Evolutionary conservation across 2,797 vertebrate genomes (phyloP).

Genomic region (Anguilla marmorata): DNA sequence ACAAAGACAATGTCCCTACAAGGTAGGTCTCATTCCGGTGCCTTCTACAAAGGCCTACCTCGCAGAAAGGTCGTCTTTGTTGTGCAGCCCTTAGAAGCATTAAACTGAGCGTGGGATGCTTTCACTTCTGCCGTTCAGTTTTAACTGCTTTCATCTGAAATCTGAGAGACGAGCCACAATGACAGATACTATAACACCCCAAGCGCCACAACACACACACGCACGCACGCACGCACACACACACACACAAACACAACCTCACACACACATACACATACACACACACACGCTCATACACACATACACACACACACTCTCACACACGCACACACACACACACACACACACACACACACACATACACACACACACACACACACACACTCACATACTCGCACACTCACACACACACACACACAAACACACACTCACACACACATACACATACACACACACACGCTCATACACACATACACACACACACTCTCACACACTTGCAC

Average conservation of each 20-base stretch:
- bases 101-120: not conserved
- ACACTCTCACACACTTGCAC: not conserved
- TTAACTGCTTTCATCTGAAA: not conserved
- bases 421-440: not conserved
- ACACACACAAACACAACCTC: not conserved
- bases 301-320: not conserved
- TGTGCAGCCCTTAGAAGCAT: not conserved
- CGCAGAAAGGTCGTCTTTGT: not conserved
- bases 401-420: not conserved
- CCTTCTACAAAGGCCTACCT: not conserved
- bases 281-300: too few relatives aligned
- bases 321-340: not conserved
- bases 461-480: not conserved
- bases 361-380: not conserved
- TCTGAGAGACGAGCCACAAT: not conserved
- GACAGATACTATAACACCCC: not conserved
- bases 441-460: not conserved
- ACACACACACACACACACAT: not conserved
- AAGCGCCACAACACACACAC: not conserved
- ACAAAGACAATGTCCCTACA: not conserved
- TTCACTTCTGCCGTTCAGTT: not conserved
- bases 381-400: not conserved
- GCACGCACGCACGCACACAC: not conserved
- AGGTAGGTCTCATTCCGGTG: not conserved
- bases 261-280: not conserved